phyloP scores from a whole-genome alignment of 2,797 vertebrate species.

The Clamator glandarius region DNA sequence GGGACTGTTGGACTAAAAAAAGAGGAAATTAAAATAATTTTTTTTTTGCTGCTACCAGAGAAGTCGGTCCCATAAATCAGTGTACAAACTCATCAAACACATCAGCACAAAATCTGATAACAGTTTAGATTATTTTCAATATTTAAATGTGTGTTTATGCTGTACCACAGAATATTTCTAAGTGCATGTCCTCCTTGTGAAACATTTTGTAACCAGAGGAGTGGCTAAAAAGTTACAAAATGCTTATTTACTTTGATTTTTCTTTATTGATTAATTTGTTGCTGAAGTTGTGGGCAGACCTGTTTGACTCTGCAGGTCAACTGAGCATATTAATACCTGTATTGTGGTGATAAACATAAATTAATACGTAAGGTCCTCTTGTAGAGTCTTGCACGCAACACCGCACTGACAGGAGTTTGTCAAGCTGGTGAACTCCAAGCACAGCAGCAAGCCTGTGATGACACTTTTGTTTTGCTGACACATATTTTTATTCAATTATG shows the following conservation, averaged over 20 bases:
- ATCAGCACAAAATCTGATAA: not conserved
- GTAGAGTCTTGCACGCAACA: not conserved
- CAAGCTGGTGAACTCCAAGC: not conserved
- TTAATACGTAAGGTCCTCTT: not conserved
- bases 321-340: not conserved
- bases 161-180: not conserved
- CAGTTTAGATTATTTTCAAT: not conserved
- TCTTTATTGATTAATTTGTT: not conserved
- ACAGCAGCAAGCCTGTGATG: not conserved
- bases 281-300: not conserved
- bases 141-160: not conserved
- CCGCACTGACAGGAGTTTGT: not conserved
- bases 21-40: not conserved
- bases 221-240: not conserved
- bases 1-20: not conserved
- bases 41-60: not conserved
- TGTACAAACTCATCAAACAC: not conserved
- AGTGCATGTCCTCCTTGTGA: not conserved
- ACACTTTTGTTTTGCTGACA: not conserved
- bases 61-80: not conserved
- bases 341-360: not conserved
- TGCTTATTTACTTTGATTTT: not conserved
- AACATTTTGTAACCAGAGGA: not conserved
- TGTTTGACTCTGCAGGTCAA: not conserved
- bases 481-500: constrained; percentile 3